Base-by-base conservation (phyloP, 2,888 invertebrate species). In the Drosophila helvetica region DNA sequence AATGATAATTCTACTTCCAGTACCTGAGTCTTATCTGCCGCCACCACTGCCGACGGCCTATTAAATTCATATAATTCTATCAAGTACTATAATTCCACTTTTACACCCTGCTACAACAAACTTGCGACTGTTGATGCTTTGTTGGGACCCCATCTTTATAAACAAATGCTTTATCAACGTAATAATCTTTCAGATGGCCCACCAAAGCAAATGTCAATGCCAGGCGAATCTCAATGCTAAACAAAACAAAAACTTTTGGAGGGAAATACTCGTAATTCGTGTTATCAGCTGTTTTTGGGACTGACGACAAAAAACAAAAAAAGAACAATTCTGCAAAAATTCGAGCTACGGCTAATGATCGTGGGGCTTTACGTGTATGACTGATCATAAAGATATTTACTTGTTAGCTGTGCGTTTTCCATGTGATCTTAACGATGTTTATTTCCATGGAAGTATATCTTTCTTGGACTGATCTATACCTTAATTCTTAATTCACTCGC, bases 231-330 rank as follows among this genome's bases (percentile, higher is more conserved):
- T 68, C 63, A 79, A 63, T 74, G 74, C 6, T 56, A 61, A 46
- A 8, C 48, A 51, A 64, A 48, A 62, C 50, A 59, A 4, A 47
- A 51, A 33, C 45, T 43, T 22, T 54, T 42, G 22, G 12, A 27
- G 5, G 10, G 48, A 19, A 15, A 38, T 47, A 18, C 7, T n/a
- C 38, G 33, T 22, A 57, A 51, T 54, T 8, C 54, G 59, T 61
- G 57, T 64, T 77, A 74, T 80, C 78, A 83, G 74, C 70, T 59
- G 12, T 18, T 57, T 54, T 54, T 54, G 53, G 46, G 5, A n/a
- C 7, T n/a, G 7, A 8, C 22, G 30, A 10, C 10, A 30, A 4
- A 3, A 30, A 30, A 30, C 7, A 5, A 38, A n/a, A 38, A 30
- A 10, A 12, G 15, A 38, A 7, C 15, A 15, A 7, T 7, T 38